Base-by-base conservation (phyloP, 2,888 invertebrate genomes). In the Lordiphosa fenestrarum region DNA sequence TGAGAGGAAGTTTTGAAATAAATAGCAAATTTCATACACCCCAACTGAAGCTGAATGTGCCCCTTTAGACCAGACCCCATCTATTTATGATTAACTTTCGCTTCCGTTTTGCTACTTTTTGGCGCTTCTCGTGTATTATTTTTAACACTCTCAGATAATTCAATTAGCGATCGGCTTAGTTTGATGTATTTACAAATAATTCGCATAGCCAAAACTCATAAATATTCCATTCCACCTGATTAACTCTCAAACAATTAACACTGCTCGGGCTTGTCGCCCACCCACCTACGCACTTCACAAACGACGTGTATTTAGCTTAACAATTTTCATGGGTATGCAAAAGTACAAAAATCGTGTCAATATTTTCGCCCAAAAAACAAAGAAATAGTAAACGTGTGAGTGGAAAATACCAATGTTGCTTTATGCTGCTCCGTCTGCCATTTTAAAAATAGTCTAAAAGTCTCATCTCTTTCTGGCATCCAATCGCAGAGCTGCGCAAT, bases 221-320 rank as follows among this genome's bases (percentile, higher is more conserved):
- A 76, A 80, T 76, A 80, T 80, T 80, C 80, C 71, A 77, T 66
- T 64, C 58, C 59, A 63, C 36, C 64, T 63, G 71, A 75, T 69
- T 66, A 62, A 56, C 62, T 66, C 35, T 42, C 40, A 37, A 57
- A 66, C 71, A 76, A 76, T 76, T 76, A 76, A 73, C 76, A 76
- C 77, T 15, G 53, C 4, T 30, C 30, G 30, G 30, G 19, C 54
- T 39, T n/a, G 6, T 30, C 13, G 64, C 38, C 52, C 58, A 47
- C 13, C 49, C 78, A 66, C 70, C 73, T 61, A 68, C 69, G 58
- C 60, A 61, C 39, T 30, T 55, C 40, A 25, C 21, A 59, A 52
- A 55, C 59, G 65, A 65, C 58, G 62, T 54, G 42, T 73, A 71
- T 80, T 76, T 76, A 66, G 73, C 46, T 76, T 66, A 71, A 50